A percentile compares a stretch with the other conserved stretches of the same genome.
Conservation (phyloP, 2,113 vertebrate species). For the Oriolus oriolus region DNA sequence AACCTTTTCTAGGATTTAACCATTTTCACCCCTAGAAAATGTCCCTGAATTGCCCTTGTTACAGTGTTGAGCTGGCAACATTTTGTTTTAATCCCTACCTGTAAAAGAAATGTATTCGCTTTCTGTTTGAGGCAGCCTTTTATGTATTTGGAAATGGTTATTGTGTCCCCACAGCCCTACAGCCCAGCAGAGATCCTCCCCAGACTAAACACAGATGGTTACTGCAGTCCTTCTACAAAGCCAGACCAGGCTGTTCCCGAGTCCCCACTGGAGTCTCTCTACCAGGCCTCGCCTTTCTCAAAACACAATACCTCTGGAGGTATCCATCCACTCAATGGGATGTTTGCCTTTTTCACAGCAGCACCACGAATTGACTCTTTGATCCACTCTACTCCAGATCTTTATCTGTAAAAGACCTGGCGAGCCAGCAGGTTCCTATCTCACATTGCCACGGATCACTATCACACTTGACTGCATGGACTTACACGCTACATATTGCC, state of each 20-base stretch:
- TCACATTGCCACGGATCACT: neutral
- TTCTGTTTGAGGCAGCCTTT: neutral
- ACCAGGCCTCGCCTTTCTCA: neutral
- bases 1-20: neutral
- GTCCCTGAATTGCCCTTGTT: neutral
- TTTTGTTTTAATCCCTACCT: neutral
- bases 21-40: neutral
- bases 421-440: neutral
- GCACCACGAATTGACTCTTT: neutral
- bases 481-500: neutral
- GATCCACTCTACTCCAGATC: neutral
- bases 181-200: neutral
- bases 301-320: fast-evolving
- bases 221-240: neutral
- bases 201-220: fast-evolving
- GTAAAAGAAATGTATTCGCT: neutral
- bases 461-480: neutral
- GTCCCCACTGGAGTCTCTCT: neutral
- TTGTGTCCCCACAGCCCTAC: fast-evolving
- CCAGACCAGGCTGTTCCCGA: fast-evolving
- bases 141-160: neutral
- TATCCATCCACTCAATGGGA: neutral
- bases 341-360: neutral
- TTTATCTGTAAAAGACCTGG: neutral
- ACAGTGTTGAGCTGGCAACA: neutral